Base-by-base conservation (phyloP, 2,113 vertebrate species). In the Urocitellus parryii region DNA sequence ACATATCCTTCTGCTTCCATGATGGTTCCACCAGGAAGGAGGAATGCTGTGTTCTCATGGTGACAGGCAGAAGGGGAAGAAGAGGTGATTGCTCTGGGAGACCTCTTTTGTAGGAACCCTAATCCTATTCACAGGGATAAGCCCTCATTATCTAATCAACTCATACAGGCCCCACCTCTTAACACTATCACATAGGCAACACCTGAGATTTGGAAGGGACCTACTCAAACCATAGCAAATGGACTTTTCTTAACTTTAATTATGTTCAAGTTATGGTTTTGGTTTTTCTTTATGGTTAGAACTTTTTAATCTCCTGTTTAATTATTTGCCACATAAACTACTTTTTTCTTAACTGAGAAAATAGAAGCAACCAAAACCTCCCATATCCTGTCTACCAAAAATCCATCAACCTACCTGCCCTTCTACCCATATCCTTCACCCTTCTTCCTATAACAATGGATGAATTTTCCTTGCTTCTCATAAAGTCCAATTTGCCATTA, bases 291-390 rank as follows among this genome's bases (percentile, higher is more conserved):
- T 65, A 63, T 12, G 6, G 42, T 27, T 94, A 78, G 25, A 63
- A 17, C 11, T 74, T 76, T 70, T 91, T 92, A 48, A 32, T 70
- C 17, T 95, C 48, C 22, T 81, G 0, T 77, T 82, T 61, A 72
- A 90, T 20, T 87, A 25, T 80, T 94, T 76, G 61, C 18, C 42
- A 91, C 45, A 85, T 22, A 1, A 95, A 88, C 13, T 92, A 61
- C 17, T 74, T 72, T 45, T 63, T 70, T 73, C 91, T 27, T 18
- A 18, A 56, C 73, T 67, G 39, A 76, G 27, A 81, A 81, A 88
- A 32, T 16, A 74, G 53, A 90, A 88, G 34, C 39, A 93, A 61
- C 4, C 14, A 77, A 42, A 80, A 73, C 27, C 34, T 80, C 88
- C 27, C 72, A 4, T 68, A 39, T 4, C 29, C 32, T 25, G 20